Evolutionary conservation across 2,113 vertebrate species (phyloP).

Genomic region (Malurus melanocephalus): DNA sequence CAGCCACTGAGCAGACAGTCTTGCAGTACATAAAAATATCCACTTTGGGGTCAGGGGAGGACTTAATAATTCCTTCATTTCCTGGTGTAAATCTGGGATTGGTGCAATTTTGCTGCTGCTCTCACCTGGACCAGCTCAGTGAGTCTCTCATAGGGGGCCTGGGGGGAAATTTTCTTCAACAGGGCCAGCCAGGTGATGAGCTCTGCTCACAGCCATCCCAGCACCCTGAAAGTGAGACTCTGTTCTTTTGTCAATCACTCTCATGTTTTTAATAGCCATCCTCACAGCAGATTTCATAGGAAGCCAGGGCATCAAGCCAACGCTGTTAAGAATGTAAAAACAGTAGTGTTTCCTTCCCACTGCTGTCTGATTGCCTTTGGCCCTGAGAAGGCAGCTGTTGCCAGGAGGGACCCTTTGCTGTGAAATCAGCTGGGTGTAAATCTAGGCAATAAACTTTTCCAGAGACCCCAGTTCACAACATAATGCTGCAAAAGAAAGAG

Average conservation of each 20-base stretch:
- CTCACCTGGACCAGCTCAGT: background rate
- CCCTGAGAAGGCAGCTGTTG: conserved; percentile 9
- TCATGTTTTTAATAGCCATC: background rate
- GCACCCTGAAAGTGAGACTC: background rate
- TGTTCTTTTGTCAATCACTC: background rate
- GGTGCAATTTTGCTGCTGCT: background rate
- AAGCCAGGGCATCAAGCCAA: conserved; percentile 44
- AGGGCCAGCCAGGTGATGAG: background rate
- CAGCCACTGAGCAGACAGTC: background rate
- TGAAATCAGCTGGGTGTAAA: background rate
- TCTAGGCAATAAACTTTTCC: conserved; percentile 14
- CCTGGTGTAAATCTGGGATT: background rate
- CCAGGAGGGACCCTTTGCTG: background rate
- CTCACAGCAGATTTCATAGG: conserved; percentile 9
- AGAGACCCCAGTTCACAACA: background rate
- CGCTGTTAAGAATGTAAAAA: conserved; percentile 20
- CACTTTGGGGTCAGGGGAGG: background rate
- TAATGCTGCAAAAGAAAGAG: background rate
- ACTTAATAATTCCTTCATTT: background rate
- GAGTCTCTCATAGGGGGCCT: background rate
- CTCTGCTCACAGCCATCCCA: background rate
- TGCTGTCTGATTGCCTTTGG: conserved; percentile 38
- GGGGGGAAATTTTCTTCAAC: background rate
- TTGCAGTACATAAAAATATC: background rate
- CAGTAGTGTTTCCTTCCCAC: conserved; percentile 24